Percentiles rank a stretch among this genome's conserved stretches.
Conservation (phyloP, 2,888 invertebrate species). For the Eumerus sabulonum region DNA sequence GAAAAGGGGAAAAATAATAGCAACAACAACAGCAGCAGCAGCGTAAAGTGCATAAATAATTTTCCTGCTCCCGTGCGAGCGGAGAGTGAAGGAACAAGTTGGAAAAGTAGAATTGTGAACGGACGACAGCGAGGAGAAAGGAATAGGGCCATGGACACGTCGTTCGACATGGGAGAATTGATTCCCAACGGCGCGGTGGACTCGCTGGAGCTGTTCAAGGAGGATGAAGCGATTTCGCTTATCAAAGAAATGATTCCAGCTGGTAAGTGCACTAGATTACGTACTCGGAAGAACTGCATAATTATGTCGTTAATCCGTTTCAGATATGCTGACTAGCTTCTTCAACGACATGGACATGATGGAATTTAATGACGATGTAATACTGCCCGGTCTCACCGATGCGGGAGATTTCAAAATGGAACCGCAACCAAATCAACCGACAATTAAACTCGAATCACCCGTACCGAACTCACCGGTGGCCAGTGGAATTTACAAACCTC, state of each 20-base stretch:
- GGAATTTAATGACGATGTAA: constrained; percentile 72
- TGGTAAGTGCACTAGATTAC: constrained; percentile 65
- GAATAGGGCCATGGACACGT: constrained; percentile 68
- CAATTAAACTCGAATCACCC: constrained; percentile 49
- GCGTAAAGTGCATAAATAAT: constrained; percentile 15
- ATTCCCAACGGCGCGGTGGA: constrained; percentile 73
- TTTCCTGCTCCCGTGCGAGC: constrained; percentile 28
- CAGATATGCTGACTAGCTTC: constrained; percentile 76
- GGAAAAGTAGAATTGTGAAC: too few relatives aligned
- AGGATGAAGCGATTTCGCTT: constrained; percentile 77
- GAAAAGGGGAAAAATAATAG: not conserved
- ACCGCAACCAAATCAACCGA: constrained; percentile 28
- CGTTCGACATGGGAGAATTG: constrained; percentile 74
- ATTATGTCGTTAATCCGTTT: not conserved
- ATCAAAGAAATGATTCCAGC: constrained; percentile 77
- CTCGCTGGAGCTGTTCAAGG: constrained; percentile 75
- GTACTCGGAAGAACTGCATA: not conserved
- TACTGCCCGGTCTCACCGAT: constrained; percentile 70
- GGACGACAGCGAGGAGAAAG: constrained; percentile 2
- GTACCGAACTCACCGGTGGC: constrained; percentile 41
- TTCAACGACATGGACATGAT: constrained; percentile 75
- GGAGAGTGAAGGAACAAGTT: not conserved
- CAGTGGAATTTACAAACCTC: constrained; percentile 72
- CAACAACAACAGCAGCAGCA: too few relatives aligned
- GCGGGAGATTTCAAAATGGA: constrained; percentile 69